A percentile compares a stretch with the other conserved stretches of the same genome.
Conservation (phyloP, 2,888 invertebrate genomes). For the Galerucella calmariensis region DNA sequence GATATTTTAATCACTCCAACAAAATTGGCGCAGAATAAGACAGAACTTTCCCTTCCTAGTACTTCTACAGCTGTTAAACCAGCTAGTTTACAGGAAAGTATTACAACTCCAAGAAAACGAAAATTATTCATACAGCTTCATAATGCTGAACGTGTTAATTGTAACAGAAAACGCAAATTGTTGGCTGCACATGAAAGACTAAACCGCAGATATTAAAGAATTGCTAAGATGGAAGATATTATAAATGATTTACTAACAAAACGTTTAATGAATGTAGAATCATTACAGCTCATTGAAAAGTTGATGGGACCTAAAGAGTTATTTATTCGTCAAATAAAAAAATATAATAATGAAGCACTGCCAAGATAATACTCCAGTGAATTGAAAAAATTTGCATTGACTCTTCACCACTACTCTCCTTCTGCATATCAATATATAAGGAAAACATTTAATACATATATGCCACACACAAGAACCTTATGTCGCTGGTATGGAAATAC, state of each 20-base stretch:
- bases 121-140: not conserved
- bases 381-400: not conserved
- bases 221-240: not conserved
- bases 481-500: too few species aligned
- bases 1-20: too few species aligned
- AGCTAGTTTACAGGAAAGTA: constrained; percentile 2
- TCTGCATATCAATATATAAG: too few species aligned
- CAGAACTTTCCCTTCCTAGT: too few species aligned
- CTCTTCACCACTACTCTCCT: not conserved
- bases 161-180: not conserved
- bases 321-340: not conserved
- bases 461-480: too few species aligned
- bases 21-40: too few species aligned
- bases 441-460: too few species aligned
- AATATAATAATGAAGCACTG: not conserved
- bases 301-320: not conserved
- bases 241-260: too few species aligned
- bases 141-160: not conserved
- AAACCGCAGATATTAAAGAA: not conserved
- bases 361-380: not conserved
- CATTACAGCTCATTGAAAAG: too few species aligned
- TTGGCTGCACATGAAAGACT: constrained; percentile 2
- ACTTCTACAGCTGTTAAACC: not conserved
- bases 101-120: not conserved
- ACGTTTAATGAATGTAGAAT: too few species aligned